Conservation (phyloP, 2,888 invertebrate species). For the Volucella zonaria region DNA sequence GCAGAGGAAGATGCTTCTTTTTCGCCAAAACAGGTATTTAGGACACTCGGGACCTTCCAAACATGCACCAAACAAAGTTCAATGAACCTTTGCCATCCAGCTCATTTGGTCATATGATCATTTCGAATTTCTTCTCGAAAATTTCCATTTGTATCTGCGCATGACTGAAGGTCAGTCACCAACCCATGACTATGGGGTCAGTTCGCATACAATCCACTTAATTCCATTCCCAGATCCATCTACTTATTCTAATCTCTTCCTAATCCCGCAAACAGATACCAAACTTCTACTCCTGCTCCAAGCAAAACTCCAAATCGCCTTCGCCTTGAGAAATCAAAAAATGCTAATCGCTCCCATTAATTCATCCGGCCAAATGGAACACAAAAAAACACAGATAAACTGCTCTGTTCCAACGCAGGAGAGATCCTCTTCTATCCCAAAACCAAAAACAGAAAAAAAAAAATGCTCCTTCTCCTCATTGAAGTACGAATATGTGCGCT, state of each 20-base stretch:
- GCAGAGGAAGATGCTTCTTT: no score
- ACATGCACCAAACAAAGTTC: no score
- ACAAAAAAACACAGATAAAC: slow-evolving; percentile 11
- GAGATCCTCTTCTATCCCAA: slow-evolving; percentile 5
- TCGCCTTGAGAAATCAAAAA: slow-evolving; percentile 54
- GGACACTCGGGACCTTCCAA: no score
- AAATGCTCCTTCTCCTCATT: slow-evolving; percentile 16
- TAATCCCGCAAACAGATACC: slow-evolving; percentile 30
- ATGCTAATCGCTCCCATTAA: slow-evolving; percentile 70
- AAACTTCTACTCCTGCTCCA: not conserved
- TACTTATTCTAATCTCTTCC: slow-evolving; percentile 57
- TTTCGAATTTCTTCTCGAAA: not conserved
- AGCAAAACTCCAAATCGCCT: not conserved
- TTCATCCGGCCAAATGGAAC: slow-evolving; percentile 70
- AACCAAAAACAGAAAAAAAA: slow-evolving; percentile 13
- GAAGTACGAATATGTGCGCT: not conserved
- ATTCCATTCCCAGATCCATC: slow-evolving; percentile 55
- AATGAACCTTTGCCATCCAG: no score
- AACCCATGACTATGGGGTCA: slow-evolving; percentile 56
- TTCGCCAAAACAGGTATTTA: no score
- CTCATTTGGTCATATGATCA: no score
- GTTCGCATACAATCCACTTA: slow-evolving; percentile 26
- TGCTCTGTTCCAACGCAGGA: not conserved
- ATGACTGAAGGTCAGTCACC: slow-evolving; percentile 50
- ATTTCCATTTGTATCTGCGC: slow-evolving; percentile 30